These are phyloP conservation scores for Phylloscopus collybita DNA, from an alignment of 2,797 vertebrate genomes.

Conservation along the genomic window DNA sequence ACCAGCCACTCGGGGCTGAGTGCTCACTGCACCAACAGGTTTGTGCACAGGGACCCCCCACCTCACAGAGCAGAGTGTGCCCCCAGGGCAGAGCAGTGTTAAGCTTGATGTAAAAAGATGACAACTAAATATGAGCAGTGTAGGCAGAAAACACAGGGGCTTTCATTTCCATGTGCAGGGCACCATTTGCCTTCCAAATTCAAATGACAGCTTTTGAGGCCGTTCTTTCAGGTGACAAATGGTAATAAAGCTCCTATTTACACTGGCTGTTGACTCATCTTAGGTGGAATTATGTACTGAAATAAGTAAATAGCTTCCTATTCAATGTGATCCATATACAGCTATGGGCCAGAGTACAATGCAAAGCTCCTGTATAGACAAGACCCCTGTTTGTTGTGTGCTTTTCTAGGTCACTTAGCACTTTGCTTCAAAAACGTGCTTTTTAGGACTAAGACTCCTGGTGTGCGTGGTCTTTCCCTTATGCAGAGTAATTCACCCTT, in stretches of 20 bases:
- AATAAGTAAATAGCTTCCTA: slow-evolving; percentile 77
- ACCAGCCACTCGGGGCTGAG: accelerated
- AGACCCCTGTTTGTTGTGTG: slow-evolving; percentile 69
- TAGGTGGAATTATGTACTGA: slow-evolving; percentile 80
- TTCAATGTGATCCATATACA: slow-evolving; percentile 58
- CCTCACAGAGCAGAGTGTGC: neutral
- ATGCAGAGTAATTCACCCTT: slow-evolving; percentile 68
- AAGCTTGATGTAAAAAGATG: slow-evolving; percentile 29
- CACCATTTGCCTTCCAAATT: slow-evolving; percentile 54
- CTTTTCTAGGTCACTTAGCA: slow-evolving; percentile 70
- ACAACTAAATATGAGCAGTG: neutral
- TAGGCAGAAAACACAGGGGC: neutral
- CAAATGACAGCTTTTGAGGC: slow-evolving; percentile 69
- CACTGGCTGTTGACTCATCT: slow-evolving; percentile 77
- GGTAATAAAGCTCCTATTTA: slow-evolving; percentile 73
- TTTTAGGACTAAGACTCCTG: slow-evolving; percentile 55
- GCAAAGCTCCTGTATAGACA: slow-evolving; percentile 56
- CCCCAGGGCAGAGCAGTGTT: neutral
- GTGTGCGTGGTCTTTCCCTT: slow-evolving; percentile 60
- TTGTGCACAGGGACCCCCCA: slow-evolving; percentile 40
- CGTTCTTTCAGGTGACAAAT: slow-evolving; percentile 69
- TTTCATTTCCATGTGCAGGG: slow-evolving; percentile 40
- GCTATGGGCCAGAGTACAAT: slow-evolving; percentile 58
- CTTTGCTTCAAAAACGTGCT: slow-evolving; percentile 57
- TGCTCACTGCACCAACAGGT: neutral